Base-by-base conservation (phyloP, 2,797 vertebrate genomes). In the Varecia variegata region DNA sequence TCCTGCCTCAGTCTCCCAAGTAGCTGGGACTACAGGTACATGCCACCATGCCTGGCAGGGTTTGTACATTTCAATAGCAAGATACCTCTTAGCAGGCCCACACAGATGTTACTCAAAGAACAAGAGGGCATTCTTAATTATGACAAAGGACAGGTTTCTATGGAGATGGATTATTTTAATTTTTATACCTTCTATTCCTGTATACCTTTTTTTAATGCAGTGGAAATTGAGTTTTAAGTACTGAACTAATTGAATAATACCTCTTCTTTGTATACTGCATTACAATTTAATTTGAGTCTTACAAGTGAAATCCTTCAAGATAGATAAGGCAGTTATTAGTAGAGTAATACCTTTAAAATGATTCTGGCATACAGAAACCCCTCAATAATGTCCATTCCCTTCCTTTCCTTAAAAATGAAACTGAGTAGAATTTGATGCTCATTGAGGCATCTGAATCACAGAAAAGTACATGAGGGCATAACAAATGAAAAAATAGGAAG, bases 321-420 rank as follows among this genome's bases (percentile, higher is more conserved):
- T 68, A 74, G 60, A 38, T 67, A 50, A 94, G 27, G 30, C 58
- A 52, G 32, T 43, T 50, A 70, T 47, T 90, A 18, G 67, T 74
- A 96, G 47, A 92, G 27, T 89, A 95, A 71, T 62, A 32, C 13
- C 21, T 95, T 94, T 80, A 56, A 80, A 86, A 76, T 83, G 70
- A 87, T 91, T 70, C 71, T 85, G 32, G 21, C 25, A 67, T 85
- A 73, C 17, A 81, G 52, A 94, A 94, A 76, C 40, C 12, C 21
- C 50, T 81, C 50, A 77, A 3, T 85, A 79, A 68, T 90, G 7
- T n/a, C 25, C 58, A 13, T 87, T 86, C 15, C 20, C 30, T 58
- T 85, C 84, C 40, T 86, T 80, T 32, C 77, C 56, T 90, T 83
- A 76, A 74, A 88, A 47, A 62, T 68, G 67, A 80, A 84, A 50